These are phyloP conservation scores for Macropis europaea DNA, from an alignment of 2,888 invertebrate genomes.

Conservation along the genomic window DNA sequence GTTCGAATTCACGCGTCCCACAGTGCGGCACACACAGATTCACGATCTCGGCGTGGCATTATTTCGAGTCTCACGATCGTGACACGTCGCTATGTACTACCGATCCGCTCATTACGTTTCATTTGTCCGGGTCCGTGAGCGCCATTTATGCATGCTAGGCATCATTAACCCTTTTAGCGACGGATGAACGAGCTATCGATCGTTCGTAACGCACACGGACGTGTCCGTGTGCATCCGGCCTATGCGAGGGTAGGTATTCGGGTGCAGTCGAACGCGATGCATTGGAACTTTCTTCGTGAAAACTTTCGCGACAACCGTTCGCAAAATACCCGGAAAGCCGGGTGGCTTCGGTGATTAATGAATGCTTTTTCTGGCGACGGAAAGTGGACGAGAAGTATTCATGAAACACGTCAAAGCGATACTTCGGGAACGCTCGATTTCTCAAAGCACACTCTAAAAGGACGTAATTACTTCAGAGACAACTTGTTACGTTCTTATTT, in stretches of 20 bases:
- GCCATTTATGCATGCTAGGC: slow-evolving; percentile 63
- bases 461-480: no score
- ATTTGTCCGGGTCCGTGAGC: slow-evolving; percentile 61
- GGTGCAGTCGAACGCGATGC: slow-evolving; percentile 2
- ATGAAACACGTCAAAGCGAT: no score
- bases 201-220: slow-evolving; percentile 41
- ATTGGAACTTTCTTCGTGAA: neutral
- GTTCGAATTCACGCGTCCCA: slow-evolving; percentile 58
- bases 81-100: slow-evolving; percentile 45
- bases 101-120: slow-evolving; percentile 66
- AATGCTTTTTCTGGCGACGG: neutral
- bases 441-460: no score
- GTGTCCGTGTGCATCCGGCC: slow-evolving; percentile 8
- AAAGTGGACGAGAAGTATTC: no score
- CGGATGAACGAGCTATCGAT: slow-evolving; percentile 62
- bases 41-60: slow-evolving; percentile 25
- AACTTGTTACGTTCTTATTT: no score
- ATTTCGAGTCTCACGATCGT: slow-evolving; percentile 50
- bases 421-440: no score
- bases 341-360: neutral
- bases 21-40: slow-evolving; percentile 22
- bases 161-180: slow-evolving; percentile 65
- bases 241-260: slow-evolving; percentile 4
- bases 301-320: neutral
- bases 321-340: neutral